Conservation (phyloP, 2,888 invertebrate species). For the Drosophila robusta region DNA sequence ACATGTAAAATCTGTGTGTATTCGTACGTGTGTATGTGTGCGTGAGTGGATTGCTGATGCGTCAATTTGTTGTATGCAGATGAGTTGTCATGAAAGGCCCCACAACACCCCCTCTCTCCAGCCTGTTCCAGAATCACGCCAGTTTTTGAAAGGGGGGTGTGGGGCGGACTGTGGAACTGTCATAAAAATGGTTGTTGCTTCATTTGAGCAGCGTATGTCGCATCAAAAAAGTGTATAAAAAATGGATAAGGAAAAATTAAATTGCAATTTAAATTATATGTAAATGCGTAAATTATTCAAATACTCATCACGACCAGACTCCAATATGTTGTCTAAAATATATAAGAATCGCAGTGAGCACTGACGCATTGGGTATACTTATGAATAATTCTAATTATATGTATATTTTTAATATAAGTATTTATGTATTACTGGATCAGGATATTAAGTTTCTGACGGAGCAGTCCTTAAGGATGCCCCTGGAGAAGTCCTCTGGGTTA, state of each 20-base stretch:
- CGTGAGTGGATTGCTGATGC: constrained; percentile 39
- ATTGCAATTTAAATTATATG: constrained; percentile 54
- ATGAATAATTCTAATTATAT: no score
- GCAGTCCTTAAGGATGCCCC: no score
- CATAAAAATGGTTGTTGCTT: constrained; percentile 54
- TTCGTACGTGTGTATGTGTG: constrained; percentile 24
- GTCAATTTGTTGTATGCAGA: constrained; percentile 56
- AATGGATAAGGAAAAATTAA: constrained; percentile 24
- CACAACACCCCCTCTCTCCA: neutral
- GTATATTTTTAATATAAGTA: no score
- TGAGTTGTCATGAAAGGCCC: constrained; percentile 34
- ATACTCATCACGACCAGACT: constrained; percentile 30
- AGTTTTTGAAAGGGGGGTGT: constrained; percentile 23
- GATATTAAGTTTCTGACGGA: no score
- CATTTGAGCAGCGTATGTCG: constrained; percentile 36
- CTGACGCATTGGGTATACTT: constrained; percentile 2
- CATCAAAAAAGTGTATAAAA: constrained; percentile 14
- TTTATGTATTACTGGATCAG: no score
- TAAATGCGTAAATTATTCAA: constrained; percentile 49
- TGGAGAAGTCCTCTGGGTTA: no score
- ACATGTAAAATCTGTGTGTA: constrained; percentile 10
- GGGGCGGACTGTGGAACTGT: constrained; percentile 21
- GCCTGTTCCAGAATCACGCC: constrained; percentile 13
- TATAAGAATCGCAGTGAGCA: neutral
- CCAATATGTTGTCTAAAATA: constrained; percentile 9